Evolutionary conservation across 1,140 invertebrate species (phyloP).

Genomic region (Proctacanthus coquilletti): DNA sequence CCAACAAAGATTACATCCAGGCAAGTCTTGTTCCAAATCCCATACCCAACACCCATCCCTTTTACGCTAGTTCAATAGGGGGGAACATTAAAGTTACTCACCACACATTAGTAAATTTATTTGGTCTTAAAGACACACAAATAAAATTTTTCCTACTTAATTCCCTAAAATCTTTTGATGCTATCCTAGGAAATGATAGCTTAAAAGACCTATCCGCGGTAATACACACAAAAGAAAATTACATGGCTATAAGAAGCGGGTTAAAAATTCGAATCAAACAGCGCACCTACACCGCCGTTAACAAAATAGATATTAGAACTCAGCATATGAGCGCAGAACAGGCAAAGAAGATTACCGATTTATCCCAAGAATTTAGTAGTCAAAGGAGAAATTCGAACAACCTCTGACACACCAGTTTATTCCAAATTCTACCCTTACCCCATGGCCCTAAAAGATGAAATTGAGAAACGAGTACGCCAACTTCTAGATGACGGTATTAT

Average conservation of each 20-base stretch:
- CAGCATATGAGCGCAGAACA: not conserved
- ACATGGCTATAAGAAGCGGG: not conserved
- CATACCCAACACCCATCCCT: not conserved
- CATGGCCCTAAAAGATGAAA: constrained; percentile 10
- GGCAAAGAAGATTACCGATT: not conserved
- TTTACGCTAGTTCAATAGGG: constrained; percentile 3
- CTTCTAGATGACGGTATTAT: constrained; percentile 16
- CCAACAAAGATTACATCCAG: constrained; percentile 3
- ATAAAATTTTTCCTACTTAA: constrained; percentile 2
- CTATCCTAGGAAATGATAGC: constrained; percentile 1
- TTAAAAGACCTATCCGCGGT: constrained; percentile 1
- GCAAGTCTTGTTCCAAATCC: not conserved
- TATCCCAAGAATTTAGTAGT: not conserved
- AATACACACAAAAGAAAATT: not conserved
- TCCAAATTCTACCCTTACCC: constrained; percentile 12
- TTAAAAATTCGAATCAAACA: constrained; percentile 3
- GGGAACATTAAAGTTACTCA: not conserved
- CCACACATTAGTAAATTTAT: not conserved
- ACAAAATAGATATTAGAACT: constrained; percentile 1
- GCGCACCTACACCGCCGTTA: not conserved
- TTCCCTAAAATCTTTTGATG: constrained; percentile 2
- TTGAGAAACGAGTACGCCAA: constrained; percentile 15
- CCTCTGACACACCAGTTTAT: constrained; percentile 5
- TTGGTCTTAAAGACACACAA: not conserved
- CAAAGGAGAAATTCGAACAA: constrained; percentile 1